Evolutionary conservation across 2,113 vertebrate species (phyloP).

Genomic region (Cathartes aura): DNA sequence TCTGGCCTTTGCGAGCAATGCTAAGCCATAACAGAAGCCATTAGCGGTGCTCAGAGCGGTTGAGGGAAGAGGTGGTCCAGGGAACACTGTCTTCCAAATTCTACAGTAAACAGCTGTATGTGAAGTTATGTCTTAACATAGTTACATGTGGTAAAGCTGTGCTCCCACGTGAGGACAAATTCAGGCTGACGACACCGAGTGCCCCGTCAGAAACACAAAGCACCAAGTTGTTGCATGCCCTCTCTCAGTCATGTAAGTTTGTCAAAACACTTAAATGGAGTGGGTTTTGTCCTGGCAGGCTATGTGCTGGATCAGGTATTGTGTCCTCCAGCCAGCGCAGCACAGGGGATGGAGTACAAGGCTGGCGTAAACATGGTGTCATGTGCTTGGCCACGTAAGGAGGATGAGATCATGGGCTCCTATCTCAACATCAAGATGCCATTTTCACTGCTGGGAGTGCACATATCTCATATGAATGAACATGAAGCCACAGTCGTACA

Average conservation of each 20-base stretch:
- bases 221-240: background rate
- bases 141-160: background rate
- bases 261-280: background rate
- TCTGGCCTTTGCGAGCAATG: background rate
- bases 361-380: background rate
- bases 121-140: rapidly evolving
- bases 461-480: background rate
- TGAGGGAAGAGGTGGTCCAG: background rate
- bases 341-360: background rate
- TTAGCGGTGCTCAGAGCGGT: background rate
- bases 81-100: background rate
- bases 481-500: background rate
- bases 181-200: background rate
- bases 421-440: background rate
- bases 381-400: background rate
- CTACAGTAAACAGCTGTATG: background rate
- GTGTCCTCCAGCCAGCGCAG: background rate
- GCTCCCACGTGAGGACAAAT: background rate
- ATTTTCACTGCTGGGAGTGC: background rate
- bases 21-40: background rate
- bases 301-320: background rate
- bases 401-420: background rate
- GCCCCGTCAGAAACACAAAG: rapidly evolving
- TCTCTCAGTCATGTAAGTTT: background rate
- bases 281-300: background rate